Percentiles rank a stretch among this genome's conserved stretches.
phyloP scores from a whole-genome alignment of 2,113 vertebrate genomes.

The Brevimyrus niger region DNA sequence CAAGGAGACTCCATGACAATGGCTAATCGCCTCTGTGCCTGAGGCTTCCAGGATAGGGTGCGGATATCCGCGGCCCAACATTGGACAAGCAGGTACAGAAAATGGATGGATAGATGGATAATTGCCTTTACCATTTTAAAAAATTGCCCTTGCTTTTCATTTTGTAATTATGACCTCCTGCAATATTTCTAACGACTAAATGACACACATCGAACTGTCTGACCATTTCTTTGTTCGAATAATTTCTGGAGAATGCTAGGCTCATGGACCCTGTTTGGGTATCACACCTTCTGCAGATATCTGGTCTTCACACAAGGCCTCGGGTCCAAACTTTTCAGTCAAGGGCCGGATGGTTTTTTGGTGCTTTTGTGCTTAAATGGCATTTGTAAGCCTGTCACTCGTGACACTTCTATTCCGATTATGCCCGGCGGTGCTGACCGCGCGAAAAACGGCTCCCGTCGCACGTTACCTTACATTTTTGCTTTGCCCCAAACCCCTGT shows the following conservation, averaged over 20 bases:
- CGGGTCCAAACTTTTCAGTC: background rate
- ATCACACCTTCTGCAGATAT: background rate
- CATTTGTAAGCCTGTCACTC: background rate
- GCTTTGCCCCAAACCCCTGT: background rate
- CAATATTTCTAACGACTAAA: background rate
- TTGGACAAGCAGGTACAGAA: background rate
- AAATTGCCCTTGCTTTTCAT: background rate
- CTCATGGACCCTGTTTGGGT: background rate
- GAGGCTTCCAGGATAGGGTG: background rate
- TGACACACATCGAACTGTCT: background rate
- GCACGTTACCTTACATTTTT: background rate
- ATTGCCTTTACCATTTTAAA: background rate
- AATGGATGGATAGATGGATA: background rate
- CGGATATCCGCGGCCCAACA: background rate
- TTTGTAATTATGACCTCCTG: background rate
- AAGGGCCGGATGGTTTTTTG: background rate
- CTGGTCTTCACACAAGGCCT: background rate
- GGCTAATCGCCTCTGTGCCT: background rate
- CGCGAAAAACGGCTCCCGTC: background rate
- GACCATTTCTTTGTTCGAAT: background rate
- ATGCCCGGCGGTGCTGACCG: background rate
- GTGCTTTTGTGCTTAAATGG: background rate
- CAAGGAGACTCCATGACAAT: background rate
- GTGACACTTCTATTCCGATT: background rate
- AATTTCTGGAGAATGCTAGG: background rate